Evolutionary conservation across 2,888 invertebrate species (phyloP).

Genomic region (Lacanobia wlatinum): DNA sequence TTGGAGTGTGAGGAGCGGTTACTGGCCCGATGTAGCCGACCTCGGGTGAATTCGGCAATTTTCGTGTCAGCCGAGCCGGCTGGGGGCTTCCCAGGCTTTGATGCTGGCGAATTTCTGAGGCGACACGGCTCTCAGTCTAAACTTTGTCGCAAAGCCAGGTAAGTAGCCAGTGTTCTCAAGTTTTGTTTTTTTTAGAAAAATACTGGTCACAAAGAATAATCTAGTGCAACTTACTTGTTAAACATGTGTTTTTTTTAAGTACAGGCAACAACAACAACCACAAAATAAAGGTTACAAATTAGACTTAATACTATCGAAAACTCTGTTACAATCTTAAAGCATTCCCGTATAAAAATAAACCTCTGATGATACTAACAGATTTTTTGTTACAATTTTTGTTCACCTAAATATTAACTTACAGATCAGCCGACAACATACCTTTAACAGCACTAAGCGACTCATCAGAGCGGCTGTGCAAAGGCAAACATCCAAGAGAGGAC

Average conservation of each 20-base stretch:
- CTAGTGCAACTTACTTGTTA: no score
- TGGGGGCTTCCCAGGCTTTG: constrained; percentile 94
- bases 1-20: constrained; percentile 91
- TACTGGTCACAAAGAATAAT: no score
- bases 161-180: constrained; percentile 39
- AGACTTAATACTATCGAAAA: no score
- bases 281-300: no score
- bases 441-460: constrained; percentile 87
- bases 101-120: constrained; percentile 95
- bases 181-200: neutral
- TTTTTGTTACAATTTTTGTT: neutral
- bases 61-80: constrained; percentile 94
- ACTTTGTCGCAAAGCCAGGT: constrained; percentile 95
- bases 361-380: neutral
- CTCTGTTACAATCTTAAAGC: no score
- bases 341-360: neutral
- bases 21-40: constrained; percentile 91
- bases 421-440: constrained; percentile 89
- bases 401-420: constrained; percentile 61
- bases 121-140: constrained; percentile 95
- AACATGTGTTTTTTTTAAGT: neutral
- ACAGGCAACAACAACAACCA: no score
- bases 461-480: constrained; percentile 88
- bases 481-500: constrained; percentile 83
- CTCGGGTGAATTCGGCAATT: constrained; percentile 96